Evolutionary conservation across 2,113 vertebrate genomes (phyloP).

Genomic region (Vombatus ursinus): DNA sequence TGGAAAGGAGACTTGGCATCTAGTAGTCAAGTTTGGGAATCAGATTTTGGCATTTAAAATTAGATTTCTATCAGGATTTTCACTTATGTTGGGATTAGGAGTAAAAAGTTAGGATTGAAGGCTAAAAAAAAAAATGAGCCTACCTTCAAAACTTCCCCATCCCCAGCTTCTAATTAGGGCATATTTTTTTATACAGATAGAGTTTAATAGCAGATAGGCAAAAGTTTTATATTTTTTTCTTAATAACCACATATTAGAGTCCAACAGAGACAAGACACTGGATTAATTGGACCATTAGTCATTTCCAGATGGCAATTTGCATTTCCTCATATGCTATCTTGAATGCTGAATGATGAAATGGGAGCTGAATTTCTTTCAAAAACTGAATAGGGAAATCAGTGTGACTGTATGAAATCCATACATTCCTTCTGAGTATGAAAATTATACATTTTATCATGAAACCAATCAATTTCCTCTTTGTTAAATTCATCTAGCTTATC

Average conservation of each 20-base stretch:
- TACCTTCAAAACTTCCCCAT: background rate
- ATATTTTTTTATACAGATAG: background rate
- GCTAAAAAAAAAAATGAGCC: background rate
- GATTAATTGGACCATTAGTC: background rate
- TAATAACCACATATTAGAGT: background rate
- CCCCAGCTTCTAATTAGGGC: background rate
- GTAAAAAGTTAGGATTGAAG: background rate
- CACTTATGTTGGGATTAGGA: slow-evolving; percentile 11
- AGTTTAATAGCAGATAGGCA: background rate
- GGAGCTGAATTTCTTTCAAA: slow-evolving; percentile 28
- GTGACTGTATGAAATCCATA: background rate
- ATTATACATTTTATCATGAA: background rate
- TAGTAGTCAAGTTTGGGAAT: background rate
- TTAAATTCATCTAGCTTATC: background rate
- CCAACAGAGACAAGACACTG: background rate
- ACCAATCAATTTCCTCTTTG: background rate
- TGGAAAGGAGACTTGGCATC: background rate
- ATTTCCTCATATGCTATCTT: slow-evolving; percentile 4
- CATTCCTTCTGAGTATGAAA: background rate
- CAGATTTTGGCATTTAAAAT: background rate
- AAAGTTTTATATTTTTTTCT: slow-evolving; percentile 24
- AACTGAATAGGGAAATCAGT: background rate
- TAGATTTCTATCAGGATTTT: background rate
- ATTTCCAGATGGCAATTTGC: background rate
- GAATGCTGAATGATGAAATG: background rate